Percentiles rank a stretch among this genome's conserved stretches.
phyloP scores from a whole-genome alignment of 2,113 vertebrate genomes.

The Oceanodroma tethys region DNA sequence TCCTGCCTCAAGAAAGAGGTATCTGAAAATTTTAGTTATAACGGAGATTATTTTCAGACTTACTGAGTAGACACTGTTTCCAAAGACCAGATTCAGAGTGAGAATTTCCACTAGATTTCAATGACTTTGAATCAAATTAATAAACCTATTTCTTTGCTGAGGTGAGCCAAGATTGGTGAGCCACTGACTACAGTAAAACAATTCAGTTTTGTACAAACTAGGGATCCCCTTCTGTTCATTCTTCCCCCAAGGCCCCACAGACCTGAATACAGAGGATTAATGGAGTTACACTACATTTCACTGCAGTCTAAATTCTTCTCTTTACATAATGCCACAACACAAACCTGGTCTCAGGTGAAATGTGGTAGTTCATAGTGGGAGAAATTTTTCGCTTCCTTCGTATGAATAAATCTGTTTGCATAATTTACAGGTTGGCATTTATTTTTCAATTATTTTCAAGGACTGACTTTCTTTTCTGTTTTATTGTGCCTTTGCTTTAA shows the following conservation, averaged over 20 bases:
- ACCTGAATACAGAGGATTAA: background rate
- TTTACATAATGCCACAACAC: background rate
- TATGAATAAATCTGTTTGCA: background rate
- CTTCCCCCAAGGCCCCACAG: background rate
- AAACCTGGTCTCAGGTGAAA: background rate
- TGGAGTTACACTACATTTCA: background rate
- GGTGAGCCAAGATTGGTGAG: background rate
- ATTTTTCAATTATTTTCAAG: background rate
- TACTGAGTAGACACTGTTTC: background rate
- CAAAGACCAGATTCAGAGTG: background rate
- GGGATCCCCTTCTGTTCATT: background rate
- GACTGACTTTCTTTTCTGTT: background rate
- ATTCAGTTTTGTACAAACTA: background rate
- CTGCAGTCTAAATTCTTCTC: background rate
- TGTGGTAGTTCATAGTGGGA: background rate
- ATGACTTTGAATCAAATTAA: background rate
- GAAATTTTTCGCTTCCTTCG: background rate
- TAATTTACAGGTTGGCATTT: background rate
- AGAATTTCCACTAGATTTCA: background rate
- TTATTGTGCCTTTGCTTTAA: background rate
- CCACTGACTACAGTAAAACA: background rate
- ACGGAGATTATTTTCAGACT: background rate
- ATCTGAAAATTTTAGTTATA: background rate
- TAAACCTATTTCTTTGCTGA: background rate
- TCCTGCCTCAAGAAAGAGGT: background rate